Base-by-base conservation (phyloP, 2,888 invertebrate species). In the Orchesellides sinensis region DNA sequence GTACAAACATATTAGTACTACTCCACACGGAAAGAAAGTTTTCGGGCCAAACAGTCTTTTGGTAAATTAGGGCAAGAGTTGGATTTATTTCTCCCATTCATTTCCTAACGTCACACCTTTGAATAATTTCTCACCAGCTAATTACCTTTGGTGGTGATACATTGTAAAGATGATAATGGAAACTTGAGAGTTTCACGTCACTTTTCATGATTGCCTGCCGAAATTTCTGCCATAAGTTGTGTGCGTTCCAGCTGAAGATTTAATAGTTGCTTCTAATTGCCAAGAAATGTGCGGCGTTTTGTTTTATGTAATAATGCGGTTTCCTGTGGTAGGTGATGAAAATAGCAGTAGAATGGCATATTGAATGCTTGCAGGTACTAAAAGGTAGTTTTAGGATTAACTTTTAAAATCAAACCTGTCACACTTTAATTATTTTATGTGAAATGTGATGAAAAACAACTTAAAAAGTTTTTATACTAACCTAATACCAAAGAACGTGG, bases 31-130 rank as follows among this genome's bases (percentile, higher is more conserved):
- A 27, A 8, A 29, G n/a, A 61, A 61, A 61, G 32, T 61, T 32
- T 40, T 4, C 29, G 61, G 35, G 21, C 0, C 10, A 5, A 35
- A 10, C 49, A 40, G 40, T 19, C 47, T 75, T 49, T 29, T 29
- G 49, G 63, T 47, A 47, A 72, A 72, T 72, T 72, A 61, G 47
- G 72, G n/a, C 19, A 66, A 75, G 52, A 75, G 68, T 68, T 32
- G 68, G 63, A 78, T 78, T 78, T 78, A 69, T 77, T 77, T 69
- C 69, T 45, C 14, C 69, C 63, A 61, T 78, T 69, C 35, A 63
- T 69, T 78, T 69, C 8, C 25, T 10, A 59, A 59, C 68, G 78
- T 69, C 61, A 78, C 78, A 69, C 78, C 78, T 78, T 61, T 63
- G 61, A 61, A 78, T 69, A 61, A 69, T 69, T 59, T 69, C 69